phyloP scores from a whole-genome alignment of 2,113 vertebrate species.

The Grammomys surdaster region DNA sequence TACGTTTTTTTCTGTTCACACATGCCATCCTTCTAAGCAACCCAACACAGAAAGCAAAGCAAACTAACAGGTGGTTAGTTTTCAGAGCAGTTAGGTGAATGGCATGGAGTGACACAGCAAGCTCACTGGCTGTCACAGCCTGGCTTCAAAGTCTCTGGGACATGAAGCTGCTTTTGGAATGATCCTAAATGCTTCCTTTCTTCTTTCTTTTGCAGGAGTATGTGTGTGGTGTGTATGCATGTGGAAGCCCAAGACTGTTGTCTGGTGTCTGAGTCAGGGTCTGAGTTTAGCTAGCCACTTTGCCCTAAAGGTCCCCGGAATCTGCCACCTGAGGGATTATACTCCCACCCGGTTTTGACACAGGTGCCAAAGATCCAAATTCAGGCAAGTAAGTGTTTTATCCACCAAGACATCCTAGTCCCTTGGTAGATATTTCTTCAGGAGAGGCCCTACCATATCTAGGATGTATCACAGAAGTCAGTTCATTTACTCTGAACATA shows the following conservation, averaged over 20 bases:
- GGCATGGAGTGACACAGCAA: background rate
- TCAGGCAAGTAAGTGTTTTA: background rate
- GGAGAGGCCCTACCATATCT: background rate
- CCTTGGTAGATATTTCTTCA: slow-evolving; percentile 26
- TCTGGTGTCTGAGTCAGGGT: background rate
- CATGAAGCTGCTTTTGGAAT: slow-evolving; percentile 48
- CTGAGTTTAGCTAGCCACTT: too few relatives aligned
- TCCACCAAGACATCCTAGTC: background rate
- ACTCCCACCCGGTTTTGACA: background rate
- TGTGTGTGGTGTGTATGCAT: background rate
- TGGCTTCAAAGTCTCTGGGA: slow-evolving; percentile 6
- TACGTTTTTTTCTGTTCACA: background rate
- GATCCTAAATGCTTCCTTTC: background rate
- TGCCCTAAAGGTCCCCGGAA: background rate
- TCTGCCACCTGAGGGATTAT: background rate
- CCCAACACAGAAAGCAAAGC: background rate
- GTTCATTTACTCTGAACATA: slow-evolving; percentile 27
- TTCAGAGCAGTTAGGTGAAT: background rate
- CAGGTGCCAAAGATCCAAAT: background rate
- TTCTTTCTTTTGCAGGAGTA: background rate
- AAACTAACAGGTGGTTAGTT: background rate
- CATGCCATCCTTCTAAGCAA: background rate
- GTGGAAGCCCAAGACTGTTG: background rate
- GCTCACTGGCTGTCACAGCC: background rate
- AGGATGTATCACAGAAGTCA: background rate